A percentile compares a stretch with the other conserved stretches of the same genome.
These are phyloP conservation scores for Anabas testudineus DNA, from an alignment of 2,797 vertebrate genomes.

Conservation along the genomic window DNA sequence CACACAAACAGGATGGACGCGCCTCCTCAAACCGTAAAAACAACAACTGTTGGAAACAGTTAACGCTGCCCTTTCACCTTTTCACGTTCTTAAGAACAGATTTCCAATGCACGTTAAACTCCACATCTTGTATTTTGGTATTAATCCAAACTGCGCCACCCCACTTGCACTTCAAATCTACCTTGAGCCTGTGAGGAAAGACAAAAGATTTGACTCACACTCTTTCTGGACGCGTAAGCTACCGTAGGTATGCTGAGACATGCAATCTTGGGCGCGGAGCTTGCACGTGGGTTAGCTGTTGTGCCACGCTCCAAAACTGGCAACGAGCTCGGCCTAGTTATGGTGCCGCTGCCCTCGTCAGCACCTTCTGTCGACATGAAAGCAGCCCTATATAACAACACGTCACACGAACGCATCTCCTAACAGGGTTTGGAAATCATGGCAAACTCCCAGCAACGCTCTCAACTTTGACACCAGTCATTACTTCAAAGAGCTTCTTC, in stretches of 20 bases:
- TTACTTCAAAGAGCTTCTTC: conserved; percentile 44
- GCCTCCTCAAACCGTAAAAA: conserved; percentile 17
- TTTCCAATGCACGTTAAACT: conserved; percentile 9
- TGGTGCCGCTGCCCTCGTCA: conserved; percentile 10
- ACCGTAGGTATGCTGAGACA: conserved; percentile 5
- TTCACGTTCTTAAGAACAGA: background rate
- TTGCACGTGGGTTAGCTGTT: background rate
- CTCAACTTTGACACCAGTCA: conserved; percentile 40
- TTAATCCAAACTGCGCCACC: conserved; percentile 31
- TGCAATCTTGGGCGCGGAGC: background rate
- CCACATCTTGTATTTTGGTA: conserved; percentile 20
- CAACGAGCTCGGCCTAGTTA: conserved; percentile 40
- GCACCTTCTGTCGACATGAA: conserved; percentile 33
- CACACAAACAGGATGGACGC: conserved; percentile 27
- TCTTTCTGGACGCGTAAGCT: conserved; percentile 16
- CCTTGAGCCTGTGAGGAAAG: conserved; percentile 2
- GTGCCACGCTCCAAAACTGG: conserved; percentile 12
- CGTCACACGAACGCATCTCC: conserved; percentile 10
- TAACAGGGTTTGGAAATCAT: conserved; percentile 5
- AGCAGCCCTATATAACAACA: conserved; percentile 6
- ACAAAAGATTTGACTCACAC: conserved; percentile 14
- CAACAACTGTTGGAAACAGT: background rate
- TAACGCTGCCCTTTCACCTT: conserved; percentile 1
- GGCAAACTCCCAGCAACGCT: conserved; percentile 13
- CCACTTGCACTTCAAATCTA: conserved; percentile 12